These are phyloP conservation scores for Meloe dianella DNA, from an alignment of 2,888 invertebrate genomes.

Conservation along the genomic window DNA sequence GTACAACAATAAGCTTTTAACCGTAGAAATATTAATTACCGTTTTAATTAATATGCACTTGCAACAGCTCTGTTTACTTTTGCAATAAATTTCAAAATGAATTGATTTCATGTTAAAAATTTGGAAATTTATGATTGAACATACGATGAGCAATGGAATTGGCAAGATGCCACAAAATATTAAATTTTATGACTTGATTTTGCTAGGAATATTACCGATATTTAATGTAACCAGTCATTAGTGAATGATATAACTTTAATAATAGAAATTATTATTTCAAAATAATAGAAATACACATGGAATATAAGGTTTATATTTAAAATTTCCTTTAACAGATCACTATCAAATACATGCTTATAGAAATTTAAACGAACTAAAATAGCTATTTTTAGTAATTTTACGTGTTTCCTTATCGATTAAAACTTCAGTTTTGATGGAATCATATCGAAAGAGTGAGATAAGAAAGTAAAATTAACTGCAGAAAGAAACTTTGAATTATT, in stretches of 20 bases:
- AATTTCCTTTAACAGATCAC: neutral
- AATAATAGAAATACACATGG: neutral
- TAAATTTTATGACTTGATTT: neutral
- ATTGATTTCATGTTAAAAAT: neutral
- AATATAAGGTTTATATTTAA: neutral
- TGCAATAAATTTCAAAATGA: neutral
- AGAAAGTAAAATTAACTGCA: neutral
- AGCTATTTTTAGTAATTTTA: slow-evolving; percentile 8
- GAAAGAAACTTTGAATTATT: neutral
- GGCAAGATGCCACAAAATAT: neutral
- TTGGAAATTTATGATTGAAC: neutral
- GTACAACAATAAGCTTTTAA: neutral
- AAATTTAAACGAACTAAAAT: neutral
- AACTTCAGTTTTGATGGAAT: neutral
- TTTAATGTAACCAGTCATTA: neutral
- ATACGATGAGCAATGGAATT: neutral
- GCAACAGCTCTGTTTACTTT: neutral
- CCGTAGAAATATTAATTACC: neutral
- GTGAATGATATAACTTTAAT: neutral
- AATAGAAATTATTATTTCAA: neutral
- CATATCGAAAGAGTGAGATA: neutral
- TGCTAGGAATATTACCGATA: neutral
- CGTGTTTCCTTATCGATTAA: slow-evolving; percentile 5
- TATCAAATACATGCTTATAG: neutral
- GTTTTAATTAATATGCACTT: neutral